phyloP scores from a whole-genome alignment of 1,140 invertebrate species.

The Harlomillsia oculata region DNA sequence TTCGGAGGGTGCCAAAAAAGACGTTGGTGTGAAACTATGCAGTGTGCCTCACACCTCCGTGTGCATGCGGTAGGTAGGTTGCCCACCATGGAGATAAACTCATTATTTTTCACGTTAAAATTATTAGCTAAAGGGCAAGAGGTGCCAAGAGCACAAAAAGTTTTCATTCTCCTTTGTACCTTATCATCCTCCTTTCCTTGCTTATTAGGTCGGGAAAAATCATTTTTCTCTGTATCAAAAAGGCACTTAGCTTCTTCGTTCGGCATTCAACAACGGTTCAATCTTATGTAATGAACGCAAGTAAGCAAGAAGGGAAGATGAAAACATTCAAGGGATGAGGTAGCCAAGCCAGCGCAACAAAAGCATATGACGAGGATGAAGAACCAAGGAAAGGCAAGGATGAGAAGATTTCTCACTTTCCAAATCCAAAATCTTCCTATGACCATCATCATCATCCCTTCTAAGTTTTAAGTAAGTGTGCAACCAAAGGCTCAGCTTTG shows the following conservation, averaged over 20 bases:
- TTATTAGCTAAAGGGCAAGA: slow-evolving; percentile 36
- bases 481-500: background rate
- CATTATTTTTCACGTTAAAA: slow-evolving; percentile 36
- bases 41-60: background rate
- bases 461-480: too few relatives aligned
- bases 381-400: too few relatives aligned
- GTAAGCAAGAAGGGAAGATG: slow-evolving; percentile 5
- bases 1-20: slow-evolving; percentile 31
- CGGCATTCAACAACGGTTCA: too few relatives aligned
- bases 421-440: too few relatives aligned
- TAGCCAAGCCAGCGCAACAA: background rate
- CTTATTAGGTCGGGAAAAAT: too few relatives aligned
- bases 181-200: background rate
- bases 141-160: slow-evolving; percentile 27
- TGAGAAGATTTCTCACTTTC: too few relatives aligned
- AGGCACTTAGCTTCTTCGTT: too few relatives aligned
- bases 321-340: slow-evolving; percentile 14
- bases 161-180: background rate
- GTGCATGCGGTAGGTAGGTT: slow-evolving; percentile 27
- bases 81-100: slow-evolving; percentile 35
- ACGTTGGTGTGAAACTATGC: slow-evolving; percentile 31
- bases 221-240: too few relatives aligned
- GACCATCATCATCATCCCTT: too few relatives aligned
- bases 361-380: background rate
- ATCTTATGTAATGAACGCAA: too few relatives aligned